Base-by-base conservation (phyloP, 2,888 invertebrate species). In the Orthonychiurus folsomi region DNA sequence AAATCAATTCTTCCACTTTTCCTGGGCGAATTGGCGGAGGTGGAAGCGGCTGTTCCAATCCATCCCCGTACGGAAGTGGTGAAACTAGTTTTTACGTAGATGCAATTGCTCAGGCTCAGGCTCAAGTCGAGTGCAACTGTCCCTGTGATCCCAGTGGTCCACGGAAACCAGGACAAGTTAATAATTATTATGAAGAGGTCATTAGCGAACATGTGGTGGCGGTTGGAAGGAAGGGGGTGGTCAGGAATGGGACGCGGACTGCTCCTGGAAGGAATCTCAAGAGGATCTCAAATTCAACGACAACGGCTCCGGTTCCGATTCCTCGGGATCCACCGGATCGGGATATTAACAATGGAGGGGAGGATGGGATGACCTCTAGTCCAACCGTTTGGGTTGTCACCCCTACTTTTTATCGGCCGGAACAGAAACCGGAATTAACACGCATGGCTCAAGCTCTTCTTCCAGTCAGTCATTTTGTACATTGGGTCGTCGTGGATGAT, bases 391-490 rank as follows among this genome's bases (percentile, higher is more conserved):
- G 62, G 50, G 65, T 80, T 63, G 83, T 89, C 64, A 88, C 88
- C 64, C 88, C 88, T 65, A 88, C 88, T 48, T 86, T 86, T 75
- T 80, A 82, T 68, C 80, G 88, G 72, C 83, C 86, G 47, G 86
- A 87, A 75, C 90, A 91, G 77, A 81, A 87, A 74, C 85, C 91
- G 5, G 90, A 91, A 76, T 78, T 92, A 64, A 89, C 88, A 48
- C 78, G 87, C 66, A 77, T 89, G 67, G 82, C 84, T 1, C 84
- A 88, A 70, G 87, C 87, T 0, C 77, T 89, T 56, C 82, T 84
- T 77, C 83, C 84, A 75, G 81, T 87, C 24, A 79, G 80, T 62
- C 83, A 85, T 75, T 67, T 73, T 55, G 75, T 88, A 50, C 81
- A 84, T 71, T 88, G 88, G 88, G 81, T 88, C 69, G 82, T 89